phyloP scores from a whole-genome alignment of 2,797 vertebrate genomes.

The Sibirionetta formosa region DNA sequence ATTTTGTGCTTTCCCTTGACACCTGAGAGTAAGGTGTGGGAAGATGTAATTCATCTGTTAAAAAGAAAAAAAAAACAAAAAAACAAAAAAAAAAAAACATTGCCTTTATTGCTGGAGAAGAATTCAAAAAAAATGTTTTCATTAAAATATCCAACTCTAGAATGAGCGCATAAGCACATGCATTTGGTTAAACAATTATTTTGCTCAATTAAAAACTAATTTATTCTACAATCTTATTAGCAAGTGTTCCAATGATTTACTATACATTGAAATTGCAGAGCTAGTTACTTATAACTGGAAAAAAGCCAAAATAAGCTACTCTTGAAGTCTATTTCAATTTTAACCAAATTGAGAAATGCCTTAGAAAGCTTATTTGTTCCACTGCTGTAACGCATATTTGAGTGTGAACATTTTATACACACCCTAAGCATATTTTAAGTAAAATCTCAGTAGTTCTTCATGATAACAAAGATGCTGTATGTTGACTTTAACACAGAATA shows the following conservation, averaged over 20 bases:
- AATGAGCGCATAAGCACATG: not conserved
- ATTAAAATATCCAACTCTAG: not conserved
- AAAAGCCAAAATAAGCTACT: not conserved
- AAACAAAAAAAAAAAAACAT: not conserved
- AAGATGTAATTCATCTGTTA: not conserved
- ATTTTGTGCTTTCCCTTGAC: not conserved
- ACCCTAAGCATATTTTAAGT: not conserved
- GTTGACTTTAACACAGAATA: not conserved
- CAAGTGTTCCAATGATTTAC: not conserved
- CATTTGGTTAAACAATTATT: not conserved
- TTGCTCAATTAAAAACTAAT: not conserved
- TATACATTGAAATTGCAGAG: not conserved
- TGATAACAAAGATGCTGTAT: not conserved
- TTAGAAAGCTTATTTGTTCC: not conserved
- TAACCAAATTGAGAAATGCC: not conserved
- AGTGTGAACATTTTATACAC: not conserved
- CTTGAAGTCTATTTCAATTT: not conserved
- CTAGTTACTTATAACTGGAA: not conserved
- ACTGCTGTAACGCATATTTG: not conserved
- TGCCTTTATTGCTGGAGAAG: not conserved
- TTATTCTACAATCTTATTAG: constrained; percentile 14
- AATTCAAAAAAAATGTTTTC: not conserved
- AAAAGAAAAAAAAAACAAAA: not conserved
- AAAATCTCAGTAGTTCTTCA: not conserved
- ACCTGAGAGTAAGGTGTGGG: not conserved